A percentile compares a stretch with the other conserved stretches of the same genome.
phyloP scores from a whole-genome alignment of 2,888 invertebrate species.

The Siphlonurus alternatus region DNA sequence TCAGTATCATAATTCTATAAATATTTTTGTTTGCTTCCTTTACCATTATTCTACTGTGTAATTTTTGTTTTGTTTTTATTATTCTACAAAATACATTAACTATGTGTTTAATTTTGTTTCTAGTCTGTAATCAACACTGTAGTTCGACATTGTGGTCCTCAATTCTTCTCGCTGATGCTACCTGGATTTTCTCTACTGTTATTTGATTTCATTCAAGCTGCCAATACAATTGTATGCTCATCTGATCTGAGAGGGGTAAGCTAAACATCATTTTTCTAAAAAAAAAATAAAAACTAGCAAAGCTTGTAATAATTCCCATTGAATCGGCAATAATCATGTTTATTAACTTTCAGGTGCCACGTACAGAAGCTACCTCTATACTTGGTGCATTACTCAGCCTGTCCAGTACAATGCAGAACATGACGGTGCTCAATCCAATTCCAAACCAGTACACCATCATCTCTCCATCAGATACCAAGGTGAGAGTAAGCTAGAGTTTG shows the following conservation, averaged over 20 bases:
- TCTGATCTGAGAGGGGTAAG: slow-evolving; percentile 44
- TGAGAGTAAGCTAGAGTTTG: slow-evolving; percentile 19
- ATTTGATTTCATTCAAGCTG: slow-evolving; percentile 79
- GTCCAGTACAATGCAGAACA: slow-evolving; percentile 48
- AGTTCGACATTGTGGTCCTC: slow-evolving; percentile 62
- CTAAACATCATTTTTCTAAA: slow-evolving; percentile 9
- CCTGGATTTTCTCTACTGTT: slow-evolving; percentile 77
- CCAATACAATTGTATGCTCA: slow-evolving; percentile 69
- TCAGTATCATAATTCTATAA: too few species aligned
- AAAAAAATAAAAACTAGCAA: not conserved
- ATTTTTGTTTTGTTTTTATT: not conserved
- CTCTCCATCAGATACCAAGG: slow-evolving; percentile 61
- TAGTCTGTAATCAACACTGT: slow-evolving; percentile 62
- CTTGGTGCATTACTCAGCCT: slow-evolving; percentile 73
- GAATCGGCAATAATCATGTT: not conserved
- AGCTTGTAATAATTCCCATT: not conserved
- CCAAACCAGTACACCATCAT: slow-evolving; percentile 37
- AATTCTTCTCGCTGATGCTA: slow-evolving; percentile 69
- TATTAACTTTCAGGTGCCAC: slow-evolving; percentile 59
- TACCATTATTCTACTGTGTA: not conserved
- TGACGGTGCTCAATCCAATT: slow-evolving; percentile 51
- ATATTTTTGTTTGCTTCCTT: not conserved
- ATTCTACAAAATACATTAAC: not conserved
- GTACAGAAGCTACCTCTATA: slow-evolving; percentile 80
- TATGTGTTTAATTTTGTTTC: slow-evolving; percentile 11